Evolutionary conservation across 2,888 invertebrate species (phyloP).

Genomic region (Drosophila formosana): DNA sequence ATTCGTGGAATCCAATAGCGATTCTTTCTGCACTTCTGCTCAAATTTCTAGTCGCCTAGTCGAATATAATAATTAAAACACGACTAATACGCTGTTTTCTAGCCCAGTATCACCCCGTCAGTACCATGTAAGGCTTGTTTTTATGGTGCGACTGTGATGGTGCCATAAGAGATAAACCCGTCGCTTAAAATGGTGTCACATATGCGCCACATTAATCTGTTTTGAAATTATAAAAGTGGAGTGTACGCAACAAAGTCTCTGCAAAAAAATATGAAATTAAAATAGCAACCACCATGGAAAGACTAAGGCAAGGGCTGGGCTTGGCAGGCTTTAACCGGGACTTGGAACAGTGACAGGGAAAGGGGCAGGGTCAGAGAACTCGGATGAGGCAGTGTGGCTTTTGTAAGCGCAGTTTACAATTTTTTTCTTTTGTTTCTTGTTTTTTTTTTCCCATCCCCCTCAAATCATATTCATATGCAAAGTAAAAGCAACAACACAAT

Average conservation of each 20-base stretch:
- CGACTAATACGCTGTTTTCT: too few relatives aligned
- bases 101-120: too few relatives aligned
- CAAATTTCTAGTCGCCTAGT: too few relatives aligned
- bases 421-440: constrained; percentile 24
- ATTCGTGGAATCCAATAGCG: too few relatives aligned
- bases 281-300: constrained; percentile 74
- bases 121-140: background rate
- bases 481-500: constrained; percentile 65
- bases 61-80: too few relatives aligned
- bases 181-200: constrained; percentile 81
- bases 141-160: constrained; percentile 55
- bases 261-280: constrained; percentile 70
- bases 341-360: background rate
- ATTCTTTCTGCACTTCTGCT: too few relatives aligned
- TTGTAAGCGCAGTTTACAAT: constrained; percentile 77
- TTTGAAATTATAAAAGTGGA: constrained; percentile 82
- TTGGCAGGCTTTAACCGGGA: background rate
- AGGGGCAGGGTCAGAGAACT: constrained; percentile 18
- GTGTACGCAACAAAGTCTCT: constrained; percentile 46
- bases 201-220: constrained; percentile 84
- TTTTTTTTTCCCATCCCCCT: constrained; percentile 12
- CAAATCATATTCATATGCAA: constrained; percentile 81
- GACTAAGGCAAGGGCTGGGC: constrained; percentile 26
- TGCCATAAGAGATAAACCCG: constrained; percentile 81
- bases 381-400: constrained; percentile 55